A percentile compares a stretch with the other conserved stretches of the same genome.
These are phyloP conservation scores for Ailuropoda melanoleuca DNA, from an alignment of 2,113 vertebrate species.

Conservation along the genomic window DNA sequence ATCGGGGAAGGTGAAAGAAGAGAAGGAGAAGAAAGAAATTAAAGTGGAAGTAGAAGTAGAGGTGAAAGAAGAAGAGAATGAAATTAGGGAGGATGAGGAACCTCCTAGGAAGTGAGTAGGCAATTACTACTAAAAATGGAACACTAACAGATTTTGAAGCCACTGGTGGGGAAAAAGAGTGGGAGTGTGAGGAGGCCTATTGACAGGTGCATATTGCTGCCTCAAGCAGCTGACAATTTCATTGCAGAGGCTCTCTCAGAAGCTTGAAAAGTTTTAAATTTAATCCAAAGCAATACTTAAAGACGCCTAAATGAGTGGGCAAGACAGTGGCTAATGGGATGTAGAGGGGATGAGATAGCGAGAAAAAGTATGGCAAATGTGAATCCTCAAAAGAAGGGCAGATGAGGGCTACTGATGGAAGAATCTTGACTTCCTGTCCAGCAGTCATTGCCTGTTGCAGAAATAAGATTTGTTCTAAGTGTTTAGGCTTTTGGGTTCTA, in stretches of 20 bases:
- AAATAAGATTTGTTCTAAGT: not conserved
- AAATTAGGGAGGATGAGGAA: slow-evolving; percentile 91
- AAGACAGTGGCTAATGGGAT: not conserved
- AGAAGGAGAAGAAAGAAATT: slow-evolving; percentile 88
- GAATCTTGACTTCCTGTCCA: not conserved
- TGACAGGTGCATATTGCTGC: not conserved
- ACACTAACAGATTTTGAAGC: not conserved
- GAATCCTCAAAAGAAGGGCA: not conserved
- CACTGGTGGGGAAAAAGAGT: not conserved
- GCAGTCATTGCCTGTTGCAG: not conserved
- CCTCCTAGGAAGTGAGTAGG: slow-evolving; percentile 94
- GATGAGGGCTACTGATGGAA: no score
- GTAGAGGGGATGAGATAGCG: not conserved
- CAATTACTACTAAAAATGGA: not conserved
- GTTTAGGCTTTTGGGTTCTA: not conserved
- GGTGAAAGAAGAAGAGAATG: slow-evolving; percentile 91
- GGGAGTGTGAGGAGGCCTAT: not conserved
- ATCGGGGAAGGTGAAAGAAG: slow-evolving; percentile 90
- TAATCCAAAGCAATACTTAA: not conserved
- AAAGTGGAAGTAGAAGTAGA: slow-evolving; percentile 91
- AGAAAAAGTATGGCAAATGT: not conserved
- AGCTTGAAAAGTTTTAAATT: not conserved
- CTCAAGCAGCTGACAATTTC: not conserved
- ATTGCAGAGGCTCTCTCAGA: not conserved
- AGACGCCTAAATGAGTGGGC: not conserved